phyloP scores from a whole-genome alignment of 1,140 invertebrate species.

The Drosophila bipectinata region DNA sequence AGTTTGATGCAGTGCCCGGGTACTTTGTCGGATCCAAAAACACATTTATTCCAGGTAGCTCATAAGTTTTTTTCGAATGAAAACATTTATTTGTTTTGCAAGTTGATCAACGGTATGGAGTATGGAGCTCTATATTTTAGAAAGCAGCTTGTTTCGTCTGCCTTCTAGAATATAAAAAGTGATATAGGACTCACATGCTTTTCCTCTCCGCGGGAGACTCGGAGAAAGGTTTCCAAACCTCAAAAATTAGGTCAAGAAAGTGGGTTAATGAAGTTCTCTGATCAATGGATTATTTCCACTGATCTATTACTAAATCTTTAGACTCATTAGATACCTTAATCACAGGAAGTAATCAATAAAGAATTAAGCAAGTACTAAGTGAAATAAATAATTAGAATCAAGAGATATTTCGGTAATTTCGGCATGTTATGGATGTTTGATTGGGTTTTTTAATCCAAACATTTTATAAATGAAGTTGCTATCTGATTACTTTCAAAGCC shows the following conservation, averaged over 20 bases:
- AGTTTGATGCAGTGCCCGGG: constrained; percentile 39
- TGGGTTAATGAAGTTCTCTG: constrained; percentile 18
- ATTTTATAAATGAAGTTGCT: too few species aligned
- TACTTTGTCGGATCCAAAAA: constrained; percentile 3
- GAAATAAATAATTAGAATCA: background rate
- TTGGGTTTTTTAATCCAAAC: too few species aligned
- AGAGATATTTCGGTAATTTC: too few species aligned
- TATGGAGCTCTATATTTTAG: constrained; percentile 16
- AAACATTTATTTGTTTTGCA: constrained; percentile 35
- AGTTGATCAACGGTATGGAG: too few species aligned
- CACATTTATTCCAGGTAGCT: constrained; percentile 31
- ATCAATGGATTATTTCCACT: constrained; percentile 9
- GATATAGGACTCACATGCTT: constrained; percentile 31
- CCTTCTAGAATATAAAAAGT: constrained; percentile 10
- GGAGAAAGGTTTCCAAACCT: constrained; percentile 44
- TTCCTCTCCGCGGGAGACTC: constrained; percentile 26
- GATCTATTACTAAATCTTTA: constrained; percentile 12
- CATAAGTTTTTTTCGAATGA: constrained; percentile 26
- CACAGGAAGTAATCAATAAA: background rate
- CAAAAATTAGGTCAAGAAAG: constrained; percentile 18
- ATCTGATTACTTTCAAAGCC: background rate
- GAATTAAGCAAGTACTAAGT: background rate
- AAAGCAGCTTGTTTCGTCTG: constrained; percentile 1
- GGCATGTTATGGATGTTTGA: too few species aligned
- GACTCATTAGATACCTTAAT: background rate